A percentile compares a stretch with the other conserved stretches of the same genome.
phyloP scores from a whole-genome alignment of 92 coral and sea anemone genomes.

The Umimayanthus kanabou region DNA sequence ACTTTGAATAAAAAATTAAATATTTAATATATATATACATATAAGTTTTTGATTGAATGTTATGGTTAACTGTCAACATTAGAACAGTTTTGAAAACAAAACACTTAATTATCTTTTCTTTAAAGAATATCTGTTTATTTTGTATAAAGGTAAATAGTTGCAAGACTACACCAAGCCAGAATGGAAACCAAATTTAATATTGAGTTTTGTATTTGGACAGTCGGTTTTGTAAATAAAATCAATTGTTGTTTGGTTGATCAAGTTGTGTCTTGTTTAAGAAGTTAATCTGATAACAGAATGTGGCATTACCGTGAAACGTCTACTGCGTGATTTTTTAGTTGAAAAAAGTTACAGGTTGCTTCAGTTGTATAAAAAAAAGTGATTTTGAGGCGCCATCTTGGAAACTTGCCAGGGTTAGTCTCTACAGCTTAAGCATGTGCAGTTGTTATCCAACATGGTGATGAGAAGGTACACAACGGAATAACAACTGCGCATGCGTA shows the following conservation, averaged over 20 bases:
- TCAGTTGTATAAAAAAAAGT: too few relatives aligned
- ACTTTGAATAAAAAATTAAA: background rate
- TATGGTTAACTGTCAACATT: background rate
- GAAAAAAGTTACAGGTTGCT: too few relatives aligned
- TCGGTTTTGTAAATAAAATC: background rate
- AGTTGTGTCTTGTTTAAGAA: background rate
- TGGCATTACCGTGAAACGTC: too few relatives aligned
- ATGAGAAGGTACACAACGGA: too few relatives aligned
- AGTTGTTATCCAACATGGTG: too few relatives aligned
- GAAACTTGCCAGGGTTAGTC: too few relatives aligned
- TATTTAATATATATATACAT: too few relatives aligned
- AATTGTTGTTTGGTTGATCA: background rate
- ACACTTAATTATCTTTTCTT: background rate
- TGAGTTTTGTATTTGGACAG: background rate
- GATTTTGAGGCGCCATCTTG: too few relatives aligned
- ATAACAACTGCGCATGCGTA: too few relatives aligned
- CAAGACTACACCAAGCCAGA: background rate
- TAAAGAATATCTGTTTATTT: background rate
- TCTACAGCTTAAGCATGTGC: too few relatives aligned
- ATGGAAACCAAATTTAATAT: background rate
- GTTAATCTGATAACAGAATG: too few relatives aligned
- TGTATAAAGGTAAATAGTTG: background rate
- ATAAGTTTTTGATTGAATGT: background rate
- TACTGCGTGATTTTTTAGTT: too few relatives aligned
- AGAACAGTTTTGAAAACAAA: background rate